Conservation (phyloP, 2,113 vertebrate species). For the Calcarius ornatus region DNA sequence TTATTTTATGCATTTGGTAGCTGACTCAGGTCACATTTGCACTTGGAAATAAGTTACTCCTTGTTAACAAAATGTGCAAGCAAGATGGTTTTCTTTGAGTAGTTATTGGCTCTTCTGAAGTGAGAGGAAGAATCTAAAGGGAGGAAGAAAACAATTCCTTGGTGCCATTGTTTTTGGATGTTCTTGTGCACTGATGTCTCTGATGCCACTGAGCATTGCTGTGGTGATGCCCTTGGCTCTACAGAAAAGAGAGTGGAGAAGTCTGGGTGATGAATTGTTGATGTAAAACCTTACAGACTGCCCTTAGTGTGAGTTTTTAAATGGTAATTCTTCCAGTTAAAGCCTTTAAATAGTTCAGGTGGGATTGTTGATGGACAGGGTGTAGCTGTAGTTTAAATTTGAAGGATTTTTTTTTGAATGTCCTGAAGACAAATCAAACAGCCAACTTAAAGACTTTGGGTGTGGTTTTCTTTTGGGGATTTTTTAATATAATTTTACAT, state of each 20-base stretch:
- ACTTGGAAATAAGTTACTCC: background rate
- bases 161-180: background rate
- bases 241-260: background rate
- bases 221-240: background rate
- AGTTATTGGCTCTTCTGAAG: background rate
- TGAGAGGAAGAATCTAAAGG: background rate
- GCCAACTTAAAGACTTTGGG: fast-evolving
- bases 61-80: background rate
- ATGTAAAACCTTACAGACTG: background rate
- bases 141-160: background rate
- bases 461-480: background rate
- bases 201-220: background rate
- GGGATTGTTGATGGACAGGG: background rate
- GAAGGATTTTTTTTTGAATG: background rate
- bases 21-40: background rate
- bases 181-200: background rate
- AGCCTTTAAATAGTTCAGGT: background rate
- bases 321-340: background rate
- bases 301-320: background rate
- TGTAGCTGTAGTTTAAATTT: background rate
- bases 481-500: fast-evolving
- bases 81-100: background rate
- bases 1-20: background rate
- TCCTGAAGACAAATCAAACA: background rate
- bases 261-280: background rate